These are phyloP conservation scores for Limenitis camilla DNA, from an alignment of 2,888 invertebrate genomes.

Conservation along the genomic window DNA sequence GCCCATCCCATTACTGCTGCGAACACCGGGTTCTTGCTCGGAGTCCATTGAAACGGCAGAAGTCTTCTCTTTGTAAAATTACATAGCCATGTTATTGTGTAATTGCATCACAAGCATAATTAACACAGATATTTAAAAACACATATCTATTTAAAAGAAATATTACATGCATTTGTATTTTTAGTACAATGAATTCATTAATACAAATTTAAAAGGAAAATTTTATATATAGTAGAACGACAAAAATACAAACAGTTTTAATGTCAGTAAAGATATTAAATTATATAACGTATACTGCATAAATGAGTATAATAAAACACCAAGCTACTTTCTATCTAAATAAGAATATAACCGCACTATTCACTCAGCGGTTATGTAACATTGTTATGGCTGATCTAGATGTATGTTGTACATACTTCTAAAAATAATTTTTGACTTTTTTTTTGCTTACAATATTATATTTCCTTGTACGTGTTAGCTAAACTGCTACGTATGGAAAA, in stretches of 20 bases:
- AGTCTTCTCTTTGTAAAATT: too few species aligned
- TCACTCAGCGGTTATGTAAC: conserved; percentile 15
- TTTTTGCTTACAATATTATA: too few species aligned
- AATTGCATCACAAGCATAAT: not conserved
- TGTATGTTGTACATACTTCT: conserved; percentile 3
- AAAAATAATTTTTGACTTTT: too few species aligned
- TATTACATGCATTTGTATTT: not conserved
- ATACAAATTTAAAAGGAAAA: not conserved
- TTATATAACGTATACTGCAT: not conserved
- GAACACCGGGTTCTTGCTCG: too few species aligned
- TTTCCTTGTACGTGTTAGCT: too few species aligned
- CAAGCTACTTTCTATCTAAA: conserved; percentile 10
- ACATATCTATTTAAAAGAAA: not conserved
- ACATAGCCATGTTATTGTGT: not conserved
- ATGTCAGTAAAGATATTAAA: too few species aligned
- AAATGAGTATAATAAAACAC: not conserved
- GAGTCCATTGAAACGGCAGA: too few species aligned
- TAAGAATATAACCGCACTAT: conserved; percentile 2
- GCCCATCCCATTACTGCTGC: too few species aligned
- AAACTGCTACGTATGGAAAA: too few species aligned
- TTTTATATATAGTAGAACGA: too few species aligned
- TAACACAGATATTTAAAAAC: not conserved
- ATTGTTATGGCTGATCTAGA: conserved; percentile 2
- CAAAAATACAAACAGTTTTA: too few species aligned
- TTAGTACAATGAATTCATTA: too few species aligned